Base-by-base conservation (phyloP, 2,797 vertebrate genomes). In the Pelodytes ibericus region DNA sequence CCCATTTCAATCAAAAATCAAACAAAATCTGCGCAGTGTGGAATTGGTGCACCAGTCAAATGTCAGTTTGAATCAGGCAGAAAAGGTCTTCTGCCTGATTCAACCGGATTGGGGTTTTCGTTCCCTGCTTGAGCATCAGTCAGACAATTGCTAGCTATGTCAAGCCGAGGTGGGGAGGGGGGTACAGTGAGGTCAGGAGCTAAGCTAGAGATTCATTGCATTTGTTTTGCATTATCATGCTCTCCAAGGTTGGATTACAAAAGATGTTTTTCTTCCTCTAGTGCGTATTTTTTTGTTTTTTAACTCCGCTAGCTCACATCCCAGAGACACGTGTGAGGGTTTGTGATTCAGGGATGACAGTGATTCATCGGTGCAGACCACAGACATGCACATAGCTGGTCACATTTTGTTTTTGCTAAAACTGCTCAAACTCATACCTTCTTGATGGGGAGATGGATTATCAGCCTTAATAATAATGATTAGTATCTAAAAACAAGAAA, bases 231-330 rank as follows among this genome's bases (percentile, higher is more conserved):
- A 71, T 71, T 57, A 58, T 53, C 11, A 22, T 13, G 44, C 27
- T 44, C 30, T 65, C 64, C 68, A 65, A 64, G 62, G 31, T 33
- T 10, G 20, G 51, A 77, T 65, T 77, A 61, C 61, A 77, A 77
- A 77, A 72, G 51, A 65, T 77, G 61, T 77, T 77, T 70, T 77
- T 27, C 53, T 29, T 62, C 29, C 3, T 26, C 15, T 13, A 10
- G 7, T 36, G 44, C 74, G 69, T 75, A 69, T 61, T 69, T 63
- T 70, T 27, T n/a, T n/a, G n/a, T n/a, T 56, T 75, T 71, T 61
- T 44, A 13, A 20, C 58, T 67, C 64, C 29, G 27, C 36, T 16
- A 10, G 59, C 24, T 36, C 49, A 47, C 22, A 59, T 64, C n/a
- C n/a, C 22, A 18, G 49, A 53, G 59, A 71, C 36, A 25, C 51